Evolutionary conservation across 1,140 invertebrate genomes (phyloP), one percentile per base, ranked within the genome.

Genomic region (Zophobas atratus): DNA sequence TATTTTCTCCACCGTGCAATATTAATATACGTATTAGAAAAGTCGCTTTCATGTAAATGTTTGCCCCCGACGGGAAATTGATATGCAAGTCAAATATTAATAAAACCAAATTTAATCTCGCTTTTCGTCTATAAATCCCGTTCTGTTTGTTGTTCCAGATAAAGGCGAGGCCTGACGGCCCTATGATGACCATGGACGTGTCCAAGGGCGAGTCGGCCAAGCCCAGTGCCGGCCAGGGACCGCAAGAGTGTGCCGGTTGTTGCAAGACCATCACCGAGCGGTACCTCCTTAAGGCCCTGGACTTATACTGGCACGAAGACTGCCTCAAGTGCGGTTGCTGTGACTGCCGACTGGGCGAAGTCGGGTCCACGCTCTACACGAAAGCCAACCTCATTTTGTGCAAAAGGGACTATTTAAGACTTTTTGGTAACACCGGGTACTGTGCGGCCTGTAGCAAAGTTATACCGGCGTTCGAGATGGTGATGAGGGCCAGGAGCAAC

Each of bases 381-480:
- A 97, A 97, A 87, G 97, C 97, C 49, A 98, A 99, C 87, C 92
- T 99, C 41, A 96, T 99, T 84, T 91, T 99, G n/a, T 99, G 98
- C 92, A 96, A 97, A 88, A 91, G 97, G 86, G 98, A 99, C 88
- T 99, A 99, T 89, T 92, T 99, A 83, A 97, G 97, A 96, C 89
- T 96, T 82, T 96, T 96, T 84, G 95, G 94, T 43, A 95, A 94
- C 82, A 96, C 94, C n/a, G 95, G 95, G 41, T 95, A 96, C 87
- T 99, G 97, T 89, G 95, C 96, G 41, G 97, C 97, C 20, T 97
- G 96, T 88, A 94, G 94, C 86, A 98, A 99, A 90, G 95, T 96
- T 83, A 99, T 99, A 87, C 98, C 98, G 1, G 97, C 97, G 53
- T 99, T 98, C 86, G 98, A 99, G 88, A 98, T 99, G 97, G 98